Evolutionary conservation across 2,888 invertebrate species (phyloP).

Genomic region (Thalpophila matura): DNA sequence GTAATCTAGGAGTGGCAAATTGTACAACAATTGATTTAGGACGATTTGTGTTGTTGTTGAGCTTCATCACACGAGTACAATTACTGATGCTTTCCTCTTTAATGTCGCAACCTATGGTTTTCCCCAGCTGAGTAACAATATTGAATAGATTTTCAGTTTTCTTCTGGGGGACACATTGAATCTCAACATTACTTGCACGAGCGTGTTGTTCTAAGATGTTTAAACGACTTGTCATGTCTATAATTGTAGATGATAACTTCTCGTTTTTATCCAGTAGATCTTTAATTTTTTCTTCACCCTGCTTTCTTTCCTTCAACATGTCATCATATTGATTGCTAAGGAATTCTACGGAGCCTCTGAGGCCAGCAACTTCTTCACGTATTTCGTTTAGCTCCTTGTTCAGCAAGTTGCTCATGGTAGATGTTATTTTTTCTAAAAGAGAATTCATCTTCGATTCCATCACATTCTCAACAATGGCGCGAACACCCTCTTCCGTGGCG

Average conservation of each 20-base stretch:
- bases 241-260: not conserved
- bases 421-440: not conserved
- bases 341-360: not conserved
- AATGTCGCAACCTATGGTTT: slow-evolving; percentile 1
- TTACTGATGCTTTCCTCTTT: not conserved
- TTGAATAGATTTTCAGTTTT: not conserved
- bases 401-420: not conserved
- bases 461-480: not conserved
- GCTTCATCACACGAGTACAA: slow-evolving; percentile 9
- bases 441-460: not conserved
- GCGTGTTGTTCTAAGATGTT: not conserved
- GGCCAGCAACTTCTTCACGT: not conserved
- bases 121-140: not conserved
- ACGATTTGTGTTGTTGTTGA: not conserved
- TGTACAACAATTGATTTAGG: slow-evolving; percentile 18
- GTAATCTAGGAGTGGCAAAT: not conserved
- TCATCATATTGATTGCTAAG: not conserved
- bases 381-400: not conserved
- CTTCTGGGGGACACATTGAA: not conserved
- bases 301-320: not conserved
- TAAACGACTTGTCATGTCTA: not conserved
- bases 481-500: not conserved
- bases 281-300: not conserved
- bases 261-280: not conserved
- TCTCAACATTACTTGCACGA: not conserved